A percentile compares a stretch with the other conserved stretches of the same genome.
Conservation (phyloP, 2,113 vertebrate genomes). For the Erythrocebus patas region DNA sequence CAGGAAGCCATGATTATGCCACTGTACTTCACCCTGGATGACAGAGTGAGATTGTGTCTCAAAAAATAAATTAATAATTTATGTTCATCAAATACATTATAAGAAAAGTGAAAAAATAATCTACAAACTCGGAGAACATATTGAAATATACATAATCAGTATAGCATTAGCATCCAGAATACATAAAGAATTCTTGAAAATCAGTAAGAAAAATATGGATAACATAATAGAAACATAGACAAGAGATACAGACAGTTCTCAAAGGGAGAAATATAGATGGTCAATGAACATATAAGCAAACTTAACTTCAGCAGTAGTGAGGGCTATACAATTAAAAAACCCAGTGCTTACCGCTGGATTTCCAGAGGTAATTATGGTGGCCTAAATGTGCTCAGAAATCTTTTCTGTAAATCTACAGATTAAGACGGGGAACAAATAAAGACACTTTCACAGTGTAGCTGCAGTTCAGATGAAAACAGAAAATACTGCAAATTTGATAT, state of each 20-base stretch:
- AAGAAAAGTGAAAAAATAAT: too few species aligned
- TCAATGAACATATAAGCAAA: neutral
- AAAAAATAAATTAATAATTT: too few species aligned
- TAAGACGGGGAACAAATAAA: neutral
- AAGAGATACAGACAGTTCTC: neutral
- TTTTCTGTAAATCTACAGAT: neutral
- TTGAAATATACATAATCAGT: neutral
- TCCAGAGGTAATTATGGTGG: neutral
- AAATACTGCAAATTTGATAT: neutral
- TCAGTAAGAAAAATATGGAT: neutral
- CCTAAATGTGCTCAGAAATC: neutral
- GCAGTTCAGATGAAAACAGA: neutral
- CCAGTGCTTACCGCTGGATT: neutral
- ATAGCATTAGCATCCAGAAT: neutral
- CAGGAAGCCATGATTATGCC: too few species aligned
- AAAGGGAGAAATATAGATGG: too few species aligned
- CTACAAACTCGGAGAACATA: neutral
- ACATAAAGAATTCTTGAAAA: neutral
- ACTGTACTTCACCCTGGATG: too few species aligned
- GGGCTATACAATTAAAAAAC: neutral
- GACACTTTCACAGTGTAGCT: neutral
- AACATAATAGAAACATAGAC: neutral
- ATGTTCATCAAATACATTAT: too few species aligned
- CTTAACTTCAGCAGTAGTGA: neutral
- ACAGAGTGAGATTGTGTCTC: too few species aligned